phyloP scores from a whole-genome alignment of 53 echinoderm and acorn worm species.

The Mesocentrotus franciscanus region DNA sequence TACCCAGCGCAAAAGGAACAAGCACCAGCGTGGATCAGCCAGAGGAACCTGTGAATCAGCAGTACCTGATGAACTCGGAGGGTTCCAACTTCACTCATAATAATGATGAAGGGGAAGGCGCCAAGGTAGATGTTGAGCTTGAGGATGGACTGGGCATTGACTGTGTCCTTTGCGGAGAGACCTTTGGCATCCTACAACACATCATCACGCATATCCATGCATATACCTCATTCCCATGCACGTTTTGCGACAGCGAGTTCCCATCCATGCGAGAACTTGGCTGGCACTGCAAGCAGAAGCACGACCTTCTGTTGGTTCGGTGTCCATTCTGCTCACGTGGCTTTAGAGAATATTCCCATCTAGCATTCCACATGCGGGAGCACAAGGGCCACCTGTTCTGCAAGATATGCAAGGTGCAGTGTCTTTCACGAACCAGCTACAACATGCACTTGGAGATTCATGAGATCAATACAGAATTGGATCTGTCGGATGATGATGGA shows the following conservation, averaged over 20 bases:
- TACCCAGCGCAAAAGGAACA: background rate
- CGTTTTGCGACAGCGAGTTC: conserved; percentile 55
- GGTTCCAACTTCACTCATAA: conserved; percentile 2
- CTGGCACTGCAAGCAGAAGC: conserved; percentile 65
- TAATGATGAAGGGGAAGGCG: background rate
- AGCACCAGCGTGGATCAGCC: conserved; percentile 1
- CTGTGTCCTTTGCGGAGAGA: conserved; percentile 59
- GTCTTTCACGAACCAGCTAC: conserved; percentile 40
- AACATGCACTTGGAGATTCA: conserved; percentile 40
- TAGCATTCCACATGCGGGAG: conserved; percentile 63
- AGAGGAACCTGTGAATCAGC: background rate
- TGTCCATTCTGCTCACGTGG: conserved; percentile 61
- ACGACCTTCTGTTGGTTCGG: conserved; percentile 57
- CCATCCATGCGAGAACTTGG: conserved; percentile 58
- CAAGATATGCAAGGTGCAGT: conserved; percentile 58
- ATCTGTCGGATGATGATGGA: background rate
- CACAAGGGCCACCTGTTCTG: conserved; percentile 56
- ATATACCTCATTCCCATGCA: conserved; percentile 64
- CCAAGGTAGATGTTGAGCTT: background rate
- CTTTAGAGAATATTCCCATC: conserved; percentile 60
- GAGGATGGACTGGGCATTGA: conserved; percentile 47
- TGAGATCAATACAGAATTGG: background rate
- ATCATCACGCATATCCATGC: conserved; percentile 49
- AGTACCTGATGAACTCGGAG: conserved; percentile 16
- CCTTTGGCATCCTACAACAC: conserved; percentile 59